A percentile compares a stretch with the other conserved stretches of the same genome.
These are phyloP conservation scores for Syrrhaptes paradoxus DNA, from an alignment of 2,113 vertebrate genomes.

Conservation along the genomic window DNA sequence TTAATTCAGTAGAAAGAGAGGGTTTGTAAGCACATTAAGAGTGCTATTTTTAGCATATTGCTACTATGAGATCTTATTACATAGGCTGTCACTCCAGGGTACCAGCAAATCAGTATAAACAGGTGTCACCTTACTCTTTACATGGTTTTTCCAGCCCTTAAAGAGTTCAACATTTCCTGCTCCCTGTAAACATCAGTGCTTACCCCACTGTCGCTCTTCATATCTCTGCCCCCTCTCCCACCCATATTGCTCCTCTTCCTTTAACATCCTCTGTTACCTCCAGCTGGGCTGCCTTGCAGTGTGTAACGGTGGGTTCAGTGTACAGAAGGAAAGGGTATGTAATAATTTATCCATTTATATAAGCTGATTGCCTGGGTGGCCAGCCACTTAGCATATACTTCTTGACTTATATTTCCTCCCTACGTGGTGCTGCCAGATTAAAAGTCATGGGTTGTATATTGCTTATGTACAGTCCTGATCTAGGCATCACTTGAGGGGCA, in stretches of 20 bases:
- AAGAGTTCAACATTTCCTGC: neutral
- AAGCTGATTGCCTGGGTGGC: neutral
- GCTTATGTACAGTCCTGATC: neutral
- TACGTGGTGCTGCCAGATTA: neutral
- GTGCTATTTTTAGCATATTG: conserved; percentile 35
- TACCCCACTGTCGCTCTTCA: neutral
- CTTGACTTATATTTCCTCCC: neutral
- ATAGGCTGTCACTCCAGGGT: neutral
- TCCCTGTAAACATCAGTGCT: neutral
- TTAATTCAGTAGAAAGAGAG: neutral
- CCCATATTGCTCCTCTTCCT: neutral
- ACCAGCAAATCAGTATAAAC: neutral
- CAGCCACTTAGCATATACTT: neutral
- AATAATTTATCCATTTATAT: neutral
- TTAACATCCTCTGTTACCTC: neutral
- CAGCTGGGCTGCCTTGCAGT: neutral
- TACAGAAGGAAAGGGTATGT: neutral
- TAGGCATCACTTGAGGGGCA: neutral
- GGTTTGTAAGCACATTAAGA: neutral
- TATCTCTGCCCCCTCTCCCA: neutral
- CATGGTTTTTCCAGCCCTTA: neutral
- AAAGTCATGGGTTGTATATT: neutral
- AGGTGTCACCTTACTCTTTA: neutral
- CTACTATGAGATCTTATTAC: conserved; percentile 20
- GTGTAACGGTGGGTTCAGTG: neutral